Conservation (phyloP, 2,888 invertebrate species). For the Drosophila fungiperda region DNA sequence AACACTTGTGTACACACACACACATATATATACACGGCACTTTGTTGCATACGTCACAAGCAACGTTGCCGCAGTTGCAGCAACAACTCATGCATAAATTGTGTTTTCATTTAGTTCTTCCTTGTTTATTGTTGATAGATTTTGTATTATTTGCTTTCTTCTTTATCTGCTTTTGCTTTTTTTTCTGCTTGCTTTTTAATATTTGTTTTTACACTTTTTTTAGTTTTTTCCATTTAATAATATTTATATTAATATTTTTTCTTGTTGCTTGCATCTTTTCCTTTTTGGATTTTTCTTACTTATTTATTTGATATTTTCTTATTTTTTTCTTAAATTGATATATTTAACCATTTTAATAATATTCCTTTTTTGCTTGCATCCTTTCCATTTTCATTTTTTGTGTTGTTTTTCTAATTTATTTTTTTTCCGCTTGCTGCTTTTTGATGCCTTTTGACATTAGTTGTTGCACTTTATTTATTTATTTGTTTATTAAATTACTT, state of each 20-base stretch:
- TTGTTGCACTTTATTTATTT: background rate
- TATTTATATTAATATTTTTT: constrained; percentile 27
- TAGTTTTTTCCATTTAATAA: constrained; percentile 15
- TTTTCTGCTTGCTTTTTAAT: constrained; percentile 21
- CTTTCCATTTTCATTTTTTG: background rate
- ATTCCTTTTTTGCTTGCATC: background rate
- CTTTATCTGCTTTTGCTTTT: constrained; percentile 21
- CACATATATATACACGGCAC: constrained; percentile 47
- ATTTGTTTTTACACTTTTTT: constrained; percentile 39
- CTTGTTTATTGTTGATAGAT: constrained; percentile 5
- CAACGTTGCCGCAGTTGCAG: constrained; percentile 60
- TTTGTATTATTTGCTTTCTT: constrained; percentile 7
- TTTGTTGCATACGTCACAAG: constrained; percentile 77
- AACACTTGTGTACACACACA: constrained; percentile 27
- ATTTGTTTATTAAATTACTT: background rate
- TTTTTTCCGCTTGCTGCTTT: background rate
- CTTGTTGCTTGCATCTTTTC: constrained; percentile 3
- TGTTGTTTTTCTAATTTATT: background rate
- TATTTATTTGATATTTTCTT: background rate
- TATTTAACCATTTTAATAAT: background rate
- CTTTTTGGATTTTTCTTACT: background rate
- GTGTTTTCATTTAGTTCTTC: constrained; percentile 48
- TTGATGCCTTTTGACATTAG: background rate
- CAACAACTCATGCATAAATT: constrained; percentile 70
- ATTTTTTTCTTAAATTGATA: background rate